Evolutionary conservation across 2,113 vertebrate genomes (phyloP), one percentile per base, ranked within the genome.

Genomic region (Propithecus coquereli): DNA sequence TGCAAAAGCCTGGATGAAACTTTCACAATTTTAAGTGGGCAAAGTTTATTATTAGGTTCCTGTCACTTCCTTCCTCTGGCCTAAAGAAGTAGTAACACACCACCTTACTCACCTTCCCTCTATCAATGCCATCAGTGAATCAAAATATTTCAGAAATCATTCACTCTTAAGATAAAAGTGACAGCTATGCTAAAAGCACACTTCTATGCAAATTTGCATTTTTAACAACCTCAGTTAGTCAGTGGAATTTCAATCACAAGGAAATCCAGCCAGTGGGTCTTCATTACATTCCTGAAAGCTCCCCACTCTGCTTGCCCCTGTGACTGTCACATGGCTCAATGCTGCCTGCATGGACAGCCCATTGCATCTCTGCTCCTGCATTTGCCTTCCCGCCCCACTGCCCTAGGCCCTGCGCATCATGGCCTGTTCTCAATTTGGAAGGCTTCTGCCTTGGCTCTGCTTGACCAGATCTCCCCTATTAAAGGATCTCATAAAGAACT

Each of bases 321-420:
- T 1, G 83, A 7, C 13, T 7, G 10, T 34, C 12, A 57, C 20
- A 22, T 65, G 32, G 18, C 47, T 47, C 16, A n/a, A 1, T n/a
- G 63, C 17, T 65, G 1, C 40, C 34, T 10, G 2, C 18, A 6
- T 20, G 1, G 1, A 0, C 1, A 14, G 8, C n/a, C 16, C 32
- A 4, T 47, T 73, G 20, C 34, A 2, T 45, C 1, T 68, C 34
- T 70, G 13, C 25, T 57, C 6, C 40, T 8, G 2, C 8, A 6
- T 47, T 30, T 74, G 25, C n/a, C 34, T 92, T 17, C 14, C 6
- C 14, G 50, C 13, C 50, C 20, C 6, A 5, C 30, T 13, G 14
- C 32, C 50, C 16, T 30, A 0, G 6, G 32, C 68, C 57, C 47
- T 34, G 32, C 5, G 10, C 7, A 10, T 47, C 12, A 18, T 20